Conservation (phyloP, 2,888 invertebrate species). For the Lithophane leautieri region DNA sequence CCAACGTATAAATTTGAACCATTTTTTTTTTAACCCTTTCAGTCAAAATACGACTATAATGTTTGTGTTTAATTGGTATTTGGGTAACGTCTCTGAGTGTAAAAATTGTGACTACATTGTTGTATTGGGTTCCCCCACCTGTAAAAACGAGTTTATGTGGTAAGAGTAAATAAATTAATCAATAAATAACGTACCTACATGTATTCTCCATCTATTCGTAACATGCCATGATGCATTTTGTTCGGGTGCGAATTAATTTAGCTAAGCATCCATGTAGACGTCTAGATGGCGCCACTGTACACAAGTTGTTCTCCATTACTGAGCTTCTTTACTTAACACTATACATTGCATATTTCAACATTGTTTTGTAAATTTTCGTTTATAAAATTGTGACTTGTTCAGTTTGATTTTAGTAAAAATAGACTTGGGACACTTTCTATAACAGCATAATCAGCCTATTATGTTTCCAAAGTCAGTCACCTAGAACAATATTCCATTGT, state of each 20-base stretch:
- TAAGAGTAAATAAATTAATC: too few relatives aligned
- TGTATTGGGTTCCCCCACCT: too few relatives aligned
- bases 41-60: too few relatives aligned
- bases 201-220: slow-evolving; percentile 37
- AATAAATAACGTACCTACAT: background rate
- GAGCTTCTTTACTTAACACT: slow-evolving; percentile 39
- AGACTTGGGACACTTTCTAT: too few relatives aligned
- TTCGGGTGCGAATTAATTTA: slow-evolving; percentile 75
- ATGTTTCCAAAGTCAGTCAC: background rate
- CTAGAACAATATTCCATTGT: background rate
- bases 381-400: background rate
- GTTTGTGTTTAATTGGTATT: too few relatives aligned
- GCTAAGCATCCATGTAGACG: slow-evolving; percentile 80
- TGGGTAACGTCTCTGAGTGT: too few relatives aligned
- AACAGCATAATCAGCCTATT: too few relatives aligned
- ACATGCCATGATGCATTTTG: slow-evolving; percentile 68
- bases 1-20: too few relatives aligned
- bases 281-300: slow-evolving; percentile 76
- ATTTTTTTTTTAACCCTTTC: too few relatives aligned
- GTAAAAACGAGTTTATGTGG: too few relatives aligned
- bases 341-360: slow-evolving; percentile 45
- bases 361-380: slow-evolving; percentile 15
- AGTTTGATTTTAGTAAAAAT: background rate
- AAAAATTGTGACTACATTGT: too few relatives aligned
- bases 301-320: slow-evolving; percentile 54